Percentiles rank a stretch among this genome's conserved stretches.
phyloP scores from a whole-genome alignment of 2,888 invertebrate species.

The Tenthredo notha region DNA sequence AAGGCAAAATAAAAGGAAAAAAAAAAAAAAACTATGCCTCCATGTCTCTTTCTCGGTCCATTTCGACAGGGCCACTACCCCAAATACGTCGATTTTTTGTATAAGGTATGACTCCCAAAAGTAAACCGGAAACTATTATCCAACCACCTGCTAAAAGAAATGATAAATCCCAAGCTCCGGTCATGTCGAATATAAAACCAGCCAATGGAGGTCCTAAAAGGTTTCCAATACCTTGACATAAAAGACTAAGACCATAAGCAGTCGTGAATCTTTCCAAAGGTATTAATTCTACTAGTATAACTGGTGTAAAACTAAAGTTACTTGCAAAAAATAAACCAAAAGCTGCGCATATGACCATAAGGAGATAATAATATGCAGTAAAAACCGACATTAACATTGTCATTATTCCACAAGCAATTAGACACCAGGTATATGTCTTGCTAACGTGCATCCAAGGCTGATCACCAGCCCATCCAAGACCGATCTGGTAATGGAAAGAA shows the following conservation, averaged over 20 bases:
- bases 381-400: constrained; percentile 83
- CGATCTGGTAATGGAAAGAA: constrained; percentile 80
- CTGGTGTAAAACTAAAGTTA: constrained; percentile 94
- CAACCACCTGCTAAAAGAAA: constrained; percentile 91
- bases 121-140: constrained; percentile 88
- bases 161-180: constrained; percentile 87
- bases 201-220: constrained; percentile 95
- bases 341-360: constrained; percentile 81
- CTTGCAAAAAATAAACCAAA: constrained; percentile 96
- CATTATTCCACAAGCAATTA: constrained; percentile 84
- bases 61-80: constrained; percentile 80
- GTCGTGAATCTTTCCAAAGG: constrained; percentile 95
- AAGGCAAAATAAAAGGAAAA: too few relatives aligned
- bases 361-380: constrained; percentile 79
- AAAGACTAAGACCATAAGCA: constrained; percentile 93
- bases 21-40: constrained; percentile 59
- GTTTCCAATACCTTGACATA: constrained; percentile 96
- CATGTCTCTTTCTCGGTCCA: constrained; percentile 75
- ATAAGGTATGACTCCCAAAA: constrained; percentile 84
- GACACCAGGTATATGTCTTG: constrained; percentile 90
- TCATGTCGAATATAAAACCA: constrained; percentile 87
- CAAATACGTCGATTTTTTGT: constrained; percentile 85
- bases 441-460: constrained; percentile 90
- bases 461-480: constrained; percentile 94
- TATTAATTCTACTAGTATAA: constrained; percentile 92